These are phyloP conservation scores for Amphiduros pacificus DNA, from an alignment of 2,888 invertebrate genomes.

Conservation along the genomic window DNA sequence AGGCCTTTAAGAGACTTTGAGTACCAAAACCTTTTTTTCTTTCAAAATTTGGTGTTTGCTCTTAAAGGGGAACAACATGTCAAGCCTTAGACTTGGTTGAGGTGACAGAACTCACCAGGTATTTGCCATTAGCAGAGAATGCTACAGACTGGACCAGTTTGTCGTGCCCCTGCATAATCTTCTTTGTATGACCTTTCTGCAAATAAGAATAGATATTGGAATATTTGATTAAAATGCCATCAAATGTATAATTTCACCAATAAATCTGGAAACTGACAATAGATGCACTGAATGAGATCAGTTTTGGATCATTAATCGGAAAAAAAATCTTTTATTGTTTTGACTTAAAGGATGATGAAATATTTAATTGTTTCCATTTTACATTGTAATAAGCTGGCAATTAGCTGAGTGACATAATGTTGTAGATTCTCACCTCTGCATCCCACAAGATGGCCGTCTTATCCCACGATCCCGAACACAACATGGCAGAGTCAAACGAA, in stretches of 20 bases:
- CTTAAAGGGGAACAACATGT: no score
- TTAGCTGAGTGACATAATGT: no score
- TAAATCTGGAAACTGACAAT: neutral
- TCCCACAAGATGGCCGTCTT: slow-evolving; percentile 55
- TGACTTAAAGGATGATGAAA: neutral
- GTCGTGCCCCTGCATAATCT: slow-evolving; percentile 45
- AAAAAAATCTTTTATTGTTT: neutral
- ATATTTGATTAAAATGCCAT: no score
- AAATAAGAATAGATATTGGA: slow-evolving; percentile 12
- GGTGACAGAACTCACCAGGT: slow-evolving; percentile 38
- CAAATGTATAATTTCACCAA: neutral
- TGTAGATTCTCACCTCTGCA: slow-evolving; percentile 40
- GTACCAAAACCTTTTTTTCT: no score
- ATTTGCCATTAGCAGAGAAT: slow-evolving; percentile 44
- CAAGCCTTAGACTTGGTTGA: no score
- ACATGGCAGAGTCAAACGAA: slow-evolving; percentile 40
- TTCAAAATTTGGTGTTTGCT: no score
- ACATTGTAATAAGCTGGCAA: no score
- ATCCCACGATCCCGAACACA: slow-evolving; percentile 58
- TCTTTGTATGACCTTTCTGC: slow-evolving; percentile 44
- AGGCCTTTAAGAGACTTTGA: no score
- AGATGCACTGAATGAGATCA: neutral
- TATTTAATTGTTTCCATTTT: no score
- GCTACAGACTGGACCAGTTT: slow-evolving; percentile 53
- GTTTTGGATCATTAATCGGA: neutral